Conservation (phyloP, 2,888 invertebrate genomes). For the Andrena haemorrhoa region DNA sequence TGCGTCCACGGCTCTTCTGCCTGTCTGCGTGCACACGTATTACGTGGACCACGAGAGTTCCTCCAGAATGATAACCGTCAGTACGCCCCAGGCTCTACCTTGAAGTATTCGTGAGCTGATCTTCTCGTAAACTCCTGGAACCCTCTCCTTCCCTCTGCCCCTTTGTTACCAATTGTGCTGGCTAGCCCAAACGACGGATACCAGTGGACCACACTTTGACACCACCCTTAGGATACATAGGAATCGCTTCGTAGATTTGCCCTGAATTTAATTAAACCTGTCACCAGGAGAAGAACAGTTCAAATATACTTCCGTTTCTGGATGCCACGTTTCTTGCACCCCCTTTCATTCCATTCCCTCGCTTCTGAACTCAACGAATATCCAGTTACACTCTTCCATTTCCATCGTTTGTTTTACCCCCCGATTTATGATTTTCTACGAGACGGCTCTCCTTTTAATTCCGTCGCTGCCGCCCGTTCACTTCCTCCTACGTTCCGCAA, state of each 20-base stretch:
- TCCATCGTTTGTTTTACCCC: too few species aligned
- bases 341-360: too few species aligned
- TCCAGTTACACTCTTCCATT: not conserved
- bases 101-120: slow-evolving; percentile 78
- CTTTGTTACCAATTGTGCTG: slow-evolving; percentile 10
- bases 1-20: slow-evolving; percentile 32
- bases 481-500: not conserved
- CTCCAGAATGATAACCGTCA: slow-evolving; percentile 64
- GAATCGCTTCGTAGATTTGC: too few species aligned
- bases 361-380: not conserved
- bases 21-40: slow-evolving; percentile 30
- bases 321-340: too few species aligned
- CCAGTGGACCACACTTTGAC: slow-evolving; percentile 11
- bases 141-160: slow-evolving; percentile 40
- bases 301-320: too few species aligned
- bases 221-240: not conserved
- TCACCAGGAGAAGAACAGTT: not conserved
- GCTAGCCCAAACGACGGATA: slow-evolving; percentile 7
- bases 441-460: not conserved
- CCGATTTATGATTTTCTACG: not conserved
- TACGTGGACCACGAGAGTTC: slow-evolving; percentile 18
- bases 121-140: slow-evolving; percentile 76
- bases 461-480: not conserved
- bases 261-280: not conserved
- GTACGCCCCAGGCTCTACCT: slow-evolving; percentile 68